These are phyloP conservation scores for Balaenoptera acutorostrata DNA, from an alignment of 2,113 vertebrate species.

Conservation along the genomic window DNA sequence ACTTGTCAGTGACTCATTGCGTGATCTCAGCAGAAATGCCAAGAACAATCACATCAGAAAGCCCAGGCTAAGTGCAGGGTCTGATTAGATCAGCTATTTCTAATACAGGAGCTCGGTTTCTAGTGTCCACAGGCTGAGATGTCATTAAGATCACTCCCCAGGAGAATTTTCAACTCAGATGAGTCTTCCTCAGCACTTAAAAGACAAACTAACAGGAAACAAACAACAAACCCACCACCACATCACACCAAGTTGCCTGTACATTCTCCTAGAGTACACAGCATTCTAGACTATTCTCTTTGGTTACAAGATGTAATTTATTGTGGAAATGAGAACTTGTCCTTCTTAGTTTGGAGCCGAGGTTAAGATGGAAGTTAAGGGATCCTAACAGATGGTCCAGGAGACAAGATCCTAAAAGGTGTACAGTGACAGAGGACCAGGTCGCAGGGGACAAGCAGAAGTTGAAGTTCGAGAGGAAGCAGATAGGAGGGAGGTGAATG, in stretches of 20 bases:
- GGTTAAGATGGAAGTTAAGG: background rate
- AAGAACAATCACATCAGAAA: conserved; percentile 37
- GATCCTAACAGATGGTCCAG: background rate
- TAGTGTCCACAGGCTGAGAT: conserved; percentile 5
- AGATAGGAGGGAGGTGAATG: background rate
- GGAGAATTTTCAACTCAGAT: background rate
- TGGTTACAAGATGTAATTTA: background rate
- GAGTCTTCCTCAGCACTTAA: background rate
- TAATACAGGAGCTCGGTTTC: background rate
- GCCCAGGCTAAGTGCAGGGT: background rate
- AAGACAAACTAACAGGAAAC: background rate
- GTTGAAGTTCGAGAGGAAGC: background rate
- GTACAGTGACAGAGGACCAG: background rate
- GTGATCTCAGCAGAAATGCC: background rate
- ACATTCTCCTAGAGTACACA: background rate
- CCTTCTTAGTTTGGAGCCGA: background rate
- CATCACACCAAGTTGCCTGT: background rate
- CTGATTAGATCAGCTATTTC: background rate
- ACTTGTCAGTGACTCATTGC: background rate
- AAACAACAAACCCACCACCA: background rate
- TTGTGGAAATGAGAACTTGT: background rate
- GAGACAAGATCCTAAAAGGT: background rate
- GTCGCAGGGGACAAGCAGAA: background rate
- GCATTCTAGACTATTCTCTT: conserved; percentile 8
- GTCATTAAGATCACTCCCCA: background rate